Percentiles rank a stretch among this genome's conserved stretches.
These are phyloP conservation scores for Hirtodrosophila histrioides DNA, from an alignment of 2,888 invertebrate genomes.

Conservation along the genomic window DNA sequence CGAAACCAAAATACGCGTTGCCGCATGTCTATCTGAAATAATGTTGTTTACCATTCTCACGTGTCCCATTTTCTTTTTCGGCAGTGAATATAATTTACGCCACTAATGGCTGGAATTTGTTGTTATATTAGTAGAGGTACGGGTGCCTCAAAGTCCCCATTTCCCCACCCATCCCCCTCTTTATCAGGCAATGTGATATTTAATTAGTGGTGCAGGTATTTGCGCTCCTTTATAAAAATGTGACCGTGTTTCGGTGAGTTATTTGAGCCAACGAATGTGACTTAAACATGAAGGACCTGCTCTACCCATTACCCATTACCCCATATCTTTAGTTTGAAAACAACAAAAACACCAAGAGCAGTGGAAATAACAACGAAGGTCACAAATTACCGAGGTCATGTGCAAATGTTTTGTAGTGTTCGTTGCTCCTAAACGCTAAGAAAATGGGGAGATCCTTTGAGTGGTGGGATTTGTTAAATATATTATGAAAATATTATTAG, in stretches of 20 bases:
- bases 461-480: too few relatives aligned
- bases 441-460: too few relatives aligned
- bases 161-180: too few relatives aligned
- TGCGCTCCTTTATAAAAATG: constrained; percentile 18
- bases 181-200: constrained; percentile 15
- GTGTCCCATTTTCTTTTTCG: constrained; percentile 22
- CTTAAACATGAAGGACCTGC: constrained; percentile 27
- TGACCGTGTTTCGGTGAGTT: constrained; percentile 8
- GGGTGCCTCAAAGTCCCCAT: too few relatives aligned
- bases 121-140: not conserved
- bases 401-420: too few relatives aligned
- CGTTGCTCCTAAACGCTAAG: too few relatives aligned
- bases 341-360: too few relatives aligned
- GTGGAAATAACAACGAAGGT: too few relatives aligned
- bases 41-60: constrained; percentile 26
- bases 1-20: constrained; percentile 8
- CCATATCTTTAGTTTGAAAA: too few relatives aligned
- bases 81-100: constrained; percentile 30
- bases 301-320: too few relatives aligned
- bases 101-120: constrained; percentile 28
- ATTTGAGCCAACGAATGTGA: constrained; percentile 17
- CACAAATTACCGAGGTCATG: too few relatives aligned
- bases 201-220: constrained; percentile 29
- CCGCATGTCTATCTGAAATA: constrained; percentile 23
- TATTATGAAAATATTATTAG: too few relatives aligned